These are phyloP conservation scores for Hipposideros larvatus DNA, from an alignment of 2,797 vertebrate genomes.

Conservation along the genomic window DNA sequence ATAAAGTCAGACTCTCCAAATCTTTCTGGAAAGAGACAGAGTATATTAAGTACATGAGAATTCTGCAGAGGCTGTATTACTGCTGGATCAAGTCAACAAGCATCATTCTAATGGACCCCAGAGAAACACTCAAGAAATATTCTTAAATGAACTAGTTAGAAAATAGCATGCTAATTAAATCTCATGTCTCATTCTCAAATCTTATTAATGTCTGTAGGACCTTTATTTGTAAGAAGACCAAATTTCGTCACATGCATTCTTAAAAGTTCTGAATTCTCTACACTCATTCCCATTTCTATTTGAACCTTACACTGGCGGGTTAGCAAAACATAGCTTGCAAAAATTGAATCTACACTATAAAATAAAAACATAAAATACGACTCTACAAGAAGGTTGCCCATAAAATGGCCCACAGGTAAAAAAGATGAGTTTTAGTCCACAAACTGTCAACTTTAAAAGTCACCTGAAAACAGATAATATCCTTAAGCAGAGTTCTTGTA, in stretches of 20 bases:
- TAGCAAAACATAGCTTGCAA: neutral
- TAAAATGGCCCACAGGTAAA: neutral
- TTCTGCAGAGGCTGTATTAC: neutral
- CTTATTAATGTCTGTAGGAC: conserved; percentile 52
- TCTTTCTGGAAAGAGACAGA: conserved; percentile 54
- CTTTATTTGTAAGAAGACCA: conserved; percentile 64
- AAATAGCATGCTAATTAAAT: conserved; percentile 67
- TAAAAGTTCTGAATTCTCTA: conserved; percentile 46
- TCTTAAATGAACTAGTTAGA: conserved; percentile 72
- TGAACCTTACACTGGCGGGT: conserved; percentile 1
- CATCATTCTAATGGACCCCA: neutral
- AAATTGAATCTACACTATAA: neutral
- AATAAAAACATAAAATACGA: conserved; percentile 18
- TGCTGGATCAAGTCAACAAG: neutral
- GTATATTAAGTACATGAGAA: conserved; percentile 57
- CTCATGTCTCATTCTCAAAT: conserved; percentile 61
- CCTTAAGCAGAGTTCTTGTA: neutral
- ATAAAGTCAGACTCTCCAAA: conserved; percentile 56
- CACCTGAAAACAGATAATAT: neutral
- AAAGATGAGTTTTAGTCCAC: neutral
- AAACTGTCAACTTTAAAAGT: conserved; percentile 3
- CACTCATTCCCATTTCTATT: neutral
- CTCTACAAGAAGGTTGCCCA: neutral
- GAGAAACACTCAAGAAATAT: conserved; percentile 63
- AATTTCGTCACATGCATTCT: conserved; percentile 54